These are phyloP conservation scores for Naja naja DNA, from an alignment of 2,113 vertebrate genomes.

Conservation along the genomic window DNA sequence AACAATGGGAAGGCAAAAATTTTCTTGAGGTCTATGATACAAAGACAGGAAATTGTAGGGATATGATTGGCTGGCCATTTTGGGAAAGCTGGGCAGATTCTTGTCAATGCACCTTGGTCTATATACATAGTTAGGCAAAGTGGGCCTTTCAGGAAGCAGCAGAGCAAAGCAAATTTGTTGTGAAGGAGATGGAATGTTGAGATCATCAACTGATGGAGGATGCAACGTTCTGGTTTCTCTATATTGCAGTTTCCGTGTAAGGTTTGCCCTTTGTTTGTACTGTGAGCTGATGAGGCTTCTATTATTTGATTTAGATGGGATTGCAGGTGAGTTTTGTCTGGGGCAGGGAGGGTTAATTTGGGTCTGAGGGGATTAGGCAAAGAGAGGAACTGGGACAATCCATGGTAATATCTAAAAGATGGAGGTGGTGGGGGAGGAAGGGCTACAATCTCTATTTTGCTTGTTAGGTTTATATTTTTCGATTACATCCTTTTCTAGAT, in stretches of 20 bases:
- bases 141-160: not conserved
- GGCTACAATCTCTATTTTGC: not conserved
- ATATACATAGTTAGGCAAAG: not conserved
- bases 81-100: not conserved
- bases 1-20: not conserved
- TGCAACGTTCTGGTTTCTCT: not conserved
- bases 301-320: not conserved
- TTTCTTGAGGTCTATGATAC: not conserved
- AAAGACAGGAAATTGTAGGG: not conserved
- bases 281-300: not conserved
- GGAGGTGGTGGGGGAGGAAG: not conserved
- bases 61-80: not conserved
- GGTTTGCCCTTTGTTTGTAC: not conserved
- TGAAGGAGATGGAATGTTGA: not conserved
- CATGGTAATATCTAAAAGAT: not conserved
- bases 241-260: not conserved
- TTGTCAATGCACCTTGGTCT: not conserved
- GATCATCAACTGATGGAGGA: not conserved
- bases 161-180: not conserved
- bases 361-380: not conserved
- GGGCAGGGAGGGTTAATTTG: not conserved
- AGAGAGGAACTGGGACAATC: not conserved
- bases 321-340: not conserved
- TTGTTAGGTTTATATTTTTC: not conserved
- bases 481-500: not conserved